These are phyloP conservation scores for Periphyllus acericola DNA, from an alignment of 2,888 invertebrate genomes.

Conservation along the genomic window DNA sequence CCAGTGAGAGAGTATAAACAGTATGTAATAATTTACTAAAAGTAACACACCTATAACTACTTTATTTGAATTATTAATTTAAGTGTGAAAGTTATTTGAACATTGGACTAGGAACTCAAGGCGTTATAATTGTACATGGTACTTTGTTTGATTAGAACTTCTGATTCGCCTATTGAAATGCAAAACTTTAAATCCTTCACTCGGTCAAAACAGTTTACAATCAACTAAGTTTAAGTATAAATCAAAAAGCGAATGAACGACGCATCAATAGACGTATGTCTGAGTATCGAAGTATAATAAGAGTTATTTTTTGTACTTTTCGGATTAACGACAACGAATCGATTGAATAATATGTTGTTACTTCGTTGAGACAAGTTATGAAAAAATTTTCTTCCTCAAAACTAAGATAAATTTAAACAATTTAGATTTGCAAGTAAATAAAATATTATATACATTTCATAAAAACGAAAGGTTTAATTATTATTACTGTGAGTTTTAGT, in stretches of 20 bases:
- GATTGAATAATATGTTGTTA: background rate
- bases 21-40: background rate
- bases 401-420: too few relatives aligned
- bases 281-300: background rate
- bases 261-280: background rate
- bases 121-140: background rate
- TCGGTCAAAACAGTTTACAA: slow-evolving; percentile 6
- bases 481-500: too few relatives aligned
- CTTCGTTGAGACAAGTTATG: background rate
- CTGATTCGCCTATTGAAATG: background rate
- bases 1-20: too few relatives aligned
- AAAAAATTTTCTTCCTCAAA: background rate
- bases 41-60: background rate
- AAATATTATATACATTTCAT: too few relatives aligned
- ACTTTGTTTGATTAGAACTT: background rate
- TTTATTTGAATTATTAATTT: slow-evolving; percentile 17
- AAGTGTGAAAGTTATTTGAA: background rate
- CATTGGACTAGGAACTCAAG: background rate
- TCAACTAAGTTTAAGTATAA: background rate
- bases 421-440: too few relatives aligned
- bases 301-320: background rate
- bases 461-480: too few relatives aligned
- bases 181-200: slow-evolving; percentile 32
- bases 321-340: background rate
- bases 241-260: background rate